phyloP scores from a whole-genome alignment of 1,140 invertebrate species.

The Frieseomelitta varia region DNA sequence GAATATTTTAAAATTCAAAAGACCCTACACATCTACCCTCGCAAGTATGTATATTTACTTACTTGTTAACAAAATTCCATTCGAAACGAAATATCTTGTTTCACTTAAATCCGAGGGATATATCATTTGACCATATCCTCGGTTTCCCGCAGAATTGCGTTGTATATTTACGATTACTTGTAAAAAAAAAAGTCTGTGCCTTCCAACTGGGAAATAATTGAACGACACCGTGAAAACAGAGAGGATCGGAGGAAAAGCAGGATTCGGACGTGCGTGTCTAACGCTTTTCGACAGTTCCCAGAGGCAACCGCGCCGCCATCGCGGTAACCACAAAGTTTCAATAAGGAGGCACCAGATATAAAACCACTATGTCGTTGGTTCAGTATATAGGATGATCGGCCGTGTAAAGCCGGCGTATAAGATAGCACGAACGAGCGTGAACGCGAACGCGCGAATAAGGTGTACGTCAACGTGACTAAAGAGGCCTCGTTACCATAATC shows the following conservation, averaged over 20 bases:
- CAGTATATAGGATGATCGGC: slow-evolving; percentile 10
- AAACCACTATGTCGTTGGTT: slow-evolving; percentile 22
- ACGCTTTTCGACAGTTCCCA: slow-evolving; percentile 56
- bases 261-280: slow-evolving; percentile 16
- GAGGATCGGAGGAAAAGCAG: neutral
- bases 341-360: slow-evolving; percentile 48
- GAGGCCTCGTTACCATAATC: slow-evolving; percentile 77
- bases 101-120: too few species aligned
- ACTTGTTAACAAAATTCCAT: too few species aligned
- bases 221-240: neutral
- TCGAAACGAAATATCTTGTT: too few species aligned
- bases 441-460: slow-evolving; percentile 61
- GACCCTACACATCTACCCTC: too few species aligned
- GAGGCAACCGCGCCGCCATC: slow-evolving; percentile 38
- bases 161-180: too few species aligned
- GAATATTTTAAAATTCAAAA: too few species aligned
- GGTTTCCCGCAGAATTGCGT: too few species aligned
- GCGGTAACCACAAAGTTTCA: slow-evolving; percentile 61
- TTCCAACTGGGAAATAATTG: neutral
- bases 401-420: slow-evolving; percentile 30
- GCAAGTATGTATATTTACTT: too few species aligned
- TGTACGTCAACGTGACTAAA: slow-evolving; percentile 73
- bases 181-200: neutral
- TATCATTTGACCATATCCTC: too few species aligned
- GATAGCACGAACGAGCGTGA: slow-evolving; percentile 15